phyloP scores from a whole-genome alignment of 1,140 invertebrate species.

The Drosophila virilis region DNA sequence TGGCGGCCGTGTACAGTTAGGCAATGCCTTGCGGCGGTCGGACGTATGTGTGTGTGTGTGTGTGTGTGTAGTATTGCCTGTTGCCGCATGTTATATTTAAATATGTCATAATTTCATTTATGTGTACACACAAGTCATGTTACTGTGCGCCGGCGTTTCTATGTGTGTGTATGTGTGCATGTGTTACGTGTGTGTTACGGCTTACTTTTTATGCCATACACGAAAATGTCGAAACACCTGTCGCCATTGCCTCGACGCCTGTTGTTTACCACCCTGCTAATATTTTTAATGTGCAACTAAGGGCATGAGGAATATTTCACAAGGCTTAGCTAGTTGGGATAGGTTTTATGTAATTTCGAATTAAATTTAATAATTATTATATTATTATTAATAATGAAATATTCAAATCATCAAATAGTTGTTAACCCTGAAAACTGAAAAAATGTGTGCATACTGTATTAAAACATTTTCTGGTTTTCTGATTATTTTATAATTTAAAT shows the following conservation, averaged over 20 bases:
- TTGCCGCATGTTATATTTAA: constrained; percentile 69
- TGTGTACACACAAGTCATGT: constrained; percentile 55
- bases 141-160: constrained; percentile 7
- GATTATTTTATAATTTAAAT: no score
- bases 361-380: no score
- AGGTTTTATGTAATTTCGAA: no score
- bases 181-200: constrained; percentile 41
- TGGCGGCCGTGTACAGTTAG: constrained; percentile 34
- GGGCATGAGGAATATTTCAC: not conserved
- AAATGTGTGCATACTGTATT: no score
- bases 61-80: constrained; percentile 40
- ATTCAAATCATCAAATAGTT: no score
- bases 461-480: no score
- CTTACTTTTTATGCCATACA: constrained; percentile 70
- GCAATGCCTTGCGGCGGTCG: constrained; percentile 16
- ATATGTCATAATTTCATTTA: constrained; percentile 80
- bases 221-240: constrained; percentile 73
- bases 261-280: constrained; percentile 13
- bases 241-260: constrained; percentile 47
- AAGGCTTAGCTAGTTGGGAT: no score
- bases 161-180: constrained; percentile 13
- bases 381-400: no score
- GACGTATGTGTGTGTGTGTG: not conserved
- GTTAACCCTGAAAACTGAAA: no score
- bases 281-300: not conserved